These are phyloP conservation scores for Picathartes gymnocephalus DNA, from an alignment of 2,113 vertebrate species.

Conservation along the genomic window DNA sequence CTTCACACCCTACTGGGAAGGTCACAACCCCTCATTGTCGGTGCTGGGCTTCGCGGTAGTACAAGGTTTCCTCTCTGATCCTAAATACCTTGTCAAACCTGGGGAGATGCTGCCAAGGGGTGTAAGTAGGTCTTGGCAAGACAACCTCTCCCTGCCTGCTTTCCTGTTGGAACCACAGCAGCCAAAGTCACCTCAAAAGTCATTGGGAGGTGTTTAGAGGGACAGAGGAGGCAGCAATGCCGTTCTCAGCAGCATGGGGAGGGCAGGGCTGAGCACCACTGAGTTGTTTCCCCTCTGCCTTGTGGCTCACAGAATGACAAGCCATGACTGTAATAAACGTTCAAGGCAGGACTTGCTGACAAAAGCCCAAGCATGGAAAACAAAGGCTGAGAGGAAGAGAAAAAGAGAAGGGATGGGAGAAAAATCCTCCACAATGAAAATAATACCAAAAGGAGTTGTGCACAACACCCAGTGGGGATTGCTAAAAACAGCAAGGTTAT, in stretches of 20 bases:
- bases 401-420: neutral
- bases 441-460: slow-evolving; percentile 30
- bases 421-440: neutral
- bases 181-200: neutral
- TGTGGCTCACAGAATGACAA: neutral
- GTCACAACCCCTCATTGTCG: rapidly evolving
- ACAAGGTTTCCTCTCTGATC: neutral
- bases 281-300: neutral
- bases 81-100: neutral
- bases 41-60: neutral
- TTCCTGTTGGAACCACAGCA: neutral
- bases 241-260: rapidly evolving
- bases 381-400: neutral
- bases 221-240: neutral
- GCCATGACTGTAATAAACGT: no score
- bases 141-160: neutral
- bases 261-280: neutral
- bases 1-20: neutral
- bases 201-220: neutral
- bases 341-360: neutral
- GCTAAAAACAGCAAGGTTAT: slow-evolving; percentile 62
- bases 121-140: neutral
- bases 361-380: neutral
- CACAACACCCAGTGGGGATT: slow-evolving; percentile 28
- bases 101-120: neutral